phyloP scores from a whole-genome alignment of 2,888 invertebrate genomes.

The Aelia acuminata region DNA sequence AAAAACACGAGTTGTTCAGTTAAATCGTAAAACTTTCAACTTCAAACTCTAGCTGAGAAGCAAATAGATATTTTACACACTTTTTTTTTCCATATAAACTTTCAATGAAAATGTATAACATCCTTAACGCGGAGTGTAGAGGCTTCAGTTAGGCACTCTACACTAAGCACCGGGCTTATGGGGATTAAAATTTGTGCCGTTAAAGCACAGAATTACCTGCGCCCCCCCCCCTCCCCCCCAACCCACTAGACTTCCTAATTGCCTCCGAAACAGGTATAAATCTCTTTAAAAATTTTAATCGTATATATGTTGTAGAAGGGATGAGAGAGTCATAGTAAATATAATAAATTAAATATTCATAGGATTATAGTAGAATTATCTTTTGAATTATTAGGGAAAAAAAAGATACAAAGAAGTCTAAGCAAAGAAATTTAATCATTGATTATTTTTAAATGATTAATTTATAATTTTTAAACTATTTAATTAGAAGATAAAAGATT shows the following conservation, averaged over 20 bases:
- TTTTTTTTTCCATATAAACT: conserved; percentile 6
- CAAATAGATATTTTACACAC: background rate
- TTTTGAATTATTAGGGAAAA: background rate
- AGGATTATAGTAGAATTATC: background rate
- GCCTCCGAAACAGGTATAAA: background rate
- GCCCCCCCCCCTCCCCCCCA: background rate
- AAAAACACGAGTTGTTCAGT: too few relatives aligned
- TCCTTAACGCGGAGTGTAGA: background rate
- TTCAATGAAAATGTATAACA: conserved; percentile 32
- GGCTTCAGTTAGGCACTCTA: background rate
- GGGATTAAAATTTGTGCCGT: conserved; percentile 37
- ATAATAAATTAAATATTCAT: background rate
- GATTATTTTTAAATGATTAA: too few relatives aligned
- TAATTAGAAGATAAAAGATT: too few relatives aligned
- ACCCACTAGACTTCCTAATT: too few relatives aligned
- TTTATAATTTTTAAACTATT: too few relatives aligned
- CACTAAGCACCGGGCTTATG: background rate
- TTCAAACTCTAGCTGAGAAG: background rate
- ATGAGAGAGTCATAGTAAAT: background rate
- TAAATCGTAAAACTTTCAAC: background rate
- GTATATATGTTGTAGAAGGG: background rate
- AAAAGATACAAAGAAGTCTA: too few relatives aligned
- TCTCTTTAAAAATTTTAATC: conserved; percentile 20
- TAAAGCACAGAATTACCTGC: conserved; percentile 1
- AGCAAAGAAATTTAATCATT: too few relatives aligned